A percentile compares a stretch with the other conserved stretches of the same genome.
These are phyloP conservation scores for Eidolon helvum DNA, from an alignment of 2,113 vertebrate genomes.

Conservation along the genomic window DNA sequence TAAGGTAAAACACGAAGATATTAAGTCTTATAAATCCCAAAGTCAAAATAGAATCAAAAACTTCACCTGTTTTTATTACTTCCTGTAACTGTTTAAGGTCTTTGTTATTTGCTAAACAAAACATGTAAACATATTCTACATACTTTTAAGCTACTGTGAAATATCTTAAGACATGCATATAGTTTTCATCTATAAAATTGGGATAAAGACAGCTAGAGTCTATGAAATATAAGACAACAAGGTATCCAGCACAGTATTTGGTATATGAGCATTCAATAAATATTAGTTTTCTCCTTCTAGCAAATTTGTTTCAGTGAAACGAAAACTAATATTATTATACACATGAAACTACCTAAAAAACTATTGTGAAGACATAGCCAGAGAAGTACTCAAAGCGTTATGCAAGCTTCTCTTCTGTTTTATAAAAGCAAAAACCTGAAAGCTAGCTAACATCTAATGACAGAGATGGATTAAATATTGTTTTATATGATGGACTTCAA, in stretches of 20 bases:
- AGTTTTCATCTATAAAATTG: neutral
- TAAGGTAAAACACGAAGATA: neutral
- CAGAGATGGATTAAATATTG: neutral
- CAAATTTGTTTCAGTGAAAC: conserved; percentile 15
- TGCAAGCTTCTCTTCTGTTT: neutral
- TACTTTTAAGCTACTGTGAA: neutral
- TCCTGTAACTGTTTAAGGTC: neutral
- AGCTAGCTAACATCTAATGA: neutral
- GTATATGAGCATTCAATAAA: neutral
- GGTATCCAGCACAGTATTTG: neutral
- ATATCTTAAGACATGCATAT: neutral
- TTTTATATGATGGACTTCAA: neutral
- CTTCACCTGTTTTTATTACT: neutral
- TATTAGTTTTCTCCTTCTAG: neutral
- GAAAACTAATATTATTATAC: neutral
- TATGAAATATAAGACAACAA: neutral
- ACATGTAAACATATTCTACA: neutral
- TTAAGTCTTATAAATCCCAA: neutral
- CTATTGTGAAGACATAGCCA: neutral
- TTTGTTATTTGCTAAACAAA: neutral
- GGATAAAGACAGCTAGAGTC: neutral
- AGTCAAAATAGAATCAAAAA: conserved; percentile 14
- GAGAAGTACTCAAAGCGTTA: neutral
- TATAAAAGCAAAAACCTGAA: neutral
- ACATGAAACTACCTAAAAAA: neutral